phyloP scores from a whole-genome alignment of 2,113 vertebrate species.

The Azemiops feae region DNA sequence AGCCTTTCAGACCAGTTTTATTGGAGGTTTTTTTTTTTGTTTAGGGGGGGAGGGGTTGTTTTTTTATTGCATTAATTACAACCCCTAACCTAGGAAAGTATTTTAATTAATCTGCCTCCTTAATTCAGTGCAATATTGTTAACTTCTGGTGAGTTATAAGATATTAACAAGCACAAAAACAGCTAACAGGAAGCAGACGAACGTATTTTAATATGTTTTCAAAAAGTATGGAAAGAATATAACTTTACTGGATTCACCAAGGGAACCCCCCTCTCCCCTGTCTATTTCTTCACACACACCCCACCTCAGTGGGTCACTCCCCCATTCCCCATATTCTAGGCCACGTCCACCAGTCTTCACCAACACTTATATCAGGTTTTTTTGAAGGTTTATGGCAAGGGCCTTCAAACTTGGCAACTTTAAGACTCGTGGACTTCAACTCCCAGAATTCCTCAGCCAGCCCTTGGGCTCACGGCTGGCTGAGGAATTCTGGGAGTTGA shows the following conservation, averaged over 20 bases:
- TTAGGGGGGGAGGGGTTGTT: neutral
- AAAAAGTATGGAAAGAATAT: neutral
- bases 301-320: neutral
- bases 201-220: neutral
- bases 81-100: neutral
- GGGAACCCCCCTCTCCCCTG: fast-evolving
- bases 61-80: neutral
- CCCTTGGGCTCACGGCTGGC: too few relatives aligned
- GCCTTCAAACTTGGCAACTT: too few relatives aligned
- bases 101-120: neutral
- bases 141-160: neutral
- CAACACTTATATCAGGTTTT: neutral
- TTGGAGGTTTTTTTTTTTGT: neutral
- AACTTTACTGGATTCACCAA: neutral
- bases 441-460: too few relatives aligned
- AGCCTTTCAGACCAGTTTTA: neutral
- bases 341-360: neutral
- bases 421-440: too few relatives aligned
- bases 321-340: neutral
- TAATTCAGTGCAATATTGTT: neutral
- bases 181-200: too few relatives aligned
- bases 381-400: neutral
- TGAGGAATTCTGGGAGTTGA: too few relatives aligned
- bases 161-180: neutral
- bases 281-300: neutral